Base-by-base conservation (phyloP, 2,113 vertebrate genomes). In the Corydoras sp. region DNA sequence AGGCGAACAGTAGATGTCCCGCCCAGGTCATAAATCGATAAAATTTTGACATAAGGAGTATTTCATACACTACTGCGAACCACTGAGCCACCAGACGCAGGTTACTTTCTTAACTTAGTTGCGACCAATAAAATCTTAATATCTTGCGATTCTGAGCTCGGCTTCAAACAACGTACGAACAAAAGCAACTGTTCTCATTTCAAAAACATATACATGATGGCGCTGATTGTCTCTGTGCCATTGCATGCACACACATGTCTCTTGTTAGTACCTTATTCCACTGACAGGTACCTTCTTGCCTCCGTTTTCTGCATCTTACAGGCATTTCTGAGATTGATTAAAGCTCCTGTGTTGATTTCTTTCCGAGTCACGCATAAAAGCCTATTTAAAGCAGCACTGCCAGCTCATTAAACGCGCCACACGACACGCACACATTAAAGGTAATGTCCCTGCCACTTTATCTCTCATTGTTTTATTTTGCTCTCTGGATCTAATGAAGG, bases 401-500 rank as follows among this genome's bases (percentile, higher is more conserved):
- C 63, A 73, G 66, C 65, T 71, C 74, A 80, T 80, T 74, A 76
- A 80, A 74, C 58, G 65, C 68, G 35, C 75, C 58, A 63, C 73
- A 76, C 24, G 61, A 73, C 50, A 66, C 56, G 63, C 75, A 79
- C 75, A 76, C 77, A 77, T 79, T 77, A 78, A 79, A 81, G 65
- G 76, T 71, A 80, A 80, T 69, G 74, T 78, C 73, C 76, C 70
- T 67, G 58, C 72, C 68, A 70, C 67, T 74, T 67, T 69, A 77
- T 75, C 73, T 72, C 66, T 59, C 66, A 72, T 77, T 73, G 72
- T 74, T 81, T 75, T 77, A 71, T 75, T 77, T 73, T 69, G 64
- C 85, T 85, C 81, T 86, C 85, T 82, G 85, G 82, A 76, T 79
- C 84, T 87, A 91, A 90, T 88, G 87, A 91, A 89, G 84, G 87